These are phyloP conservation scores for Dufourea novaeangliae DNA, from an alignment of 1,140 invertebrate species.

Conservation along the genomic window DNA sequence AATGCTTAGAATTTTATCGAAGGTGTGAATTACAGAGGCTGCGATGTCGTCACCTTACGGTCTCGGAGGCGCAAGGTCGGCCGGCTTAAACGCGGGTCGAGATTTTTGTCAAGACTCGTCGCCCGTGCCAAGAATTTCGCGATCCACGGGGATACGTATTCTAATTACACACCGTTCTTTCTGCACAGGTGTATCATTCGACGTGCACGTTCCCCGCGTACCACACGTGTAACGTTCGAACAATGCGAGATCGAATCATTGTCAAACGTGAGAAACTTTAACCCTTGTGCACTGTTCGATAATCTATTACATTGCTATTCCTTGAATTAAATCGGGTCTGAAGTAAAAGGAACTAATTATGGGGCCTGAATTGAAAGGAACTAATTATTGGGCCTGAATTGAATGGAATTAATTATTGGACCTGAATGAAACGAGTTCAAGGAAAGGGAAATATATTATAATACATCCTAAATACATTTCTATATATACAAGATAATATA, in stretches of 20 bases:
- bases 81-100: conserved; percentile 32
- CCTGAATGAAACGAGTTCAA: no score
- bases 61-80: conserved; percentile 51
- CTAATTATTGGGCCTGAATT: no score
- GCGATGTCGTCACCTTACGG: conserved; percentile 45
- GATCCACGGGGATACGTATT: conserved; percentile 30
- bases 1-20: conserved; percentile 56
- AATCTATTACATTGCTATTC: no score
- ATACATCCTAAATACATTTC: no score
- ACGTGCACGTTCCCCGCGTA: background rate
- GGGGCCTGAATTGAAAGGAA: no score
- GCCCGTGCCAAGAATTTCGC: conserved; percentile 46
- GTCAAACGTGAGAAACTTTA: background rate
- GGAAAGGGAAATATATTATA: no score
- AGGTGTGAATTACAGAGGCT: conserved; percentile 49
- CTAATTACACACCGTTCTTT: conserved; percentile 29
- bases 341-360: no score
- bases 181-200: background rate
- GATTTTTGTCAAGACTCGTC: conserved; percentile 53
- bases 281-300: no score
- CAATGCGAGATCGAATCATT: background rate
- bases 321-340: no score
- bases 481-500: no score
- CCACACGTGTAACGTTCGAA: background rate
- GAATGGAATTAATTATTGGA: no score